A percentile compares a stretch with the other conserved stretches of the same genome.
These are phyloP conservation scores for Nephrotoma flavescens DNA, from an alignment of 2,888 invertebrate species.

Conservation along the genomic window DNA sequence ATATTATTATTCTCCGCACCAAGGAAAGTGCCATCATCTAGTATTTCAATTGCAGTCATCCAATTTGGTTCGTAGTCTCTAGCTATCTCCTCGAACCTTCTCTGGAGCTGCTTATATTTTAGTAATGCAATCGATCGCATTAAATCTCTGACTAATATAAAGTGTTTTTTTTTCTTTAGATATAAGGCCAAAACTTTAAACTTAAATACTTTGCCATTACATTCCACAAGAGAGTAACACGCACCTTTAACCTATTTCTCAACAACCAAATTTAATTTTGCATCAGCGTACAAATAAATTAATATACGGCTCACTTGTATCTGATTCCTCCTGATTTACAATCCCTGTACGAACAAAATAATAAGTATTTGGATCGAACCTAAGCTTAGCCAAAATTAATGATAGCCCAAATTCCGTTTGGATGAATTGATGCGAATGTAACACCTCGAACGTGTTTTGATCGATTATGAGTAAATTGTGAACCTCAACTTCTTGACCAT, in stretches of 20 bases:
- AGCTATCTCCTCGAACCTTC: slow-evolving; percentile 93
- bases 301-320: slow-evolving; percentile 74
- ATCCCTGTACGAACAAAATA: slow-evolving; percentile 91
- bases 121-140: slow-evolving; percentile 92
- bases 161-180: slow-evolving; percentile 93
- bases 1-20: slow-evolving; percentile 94
- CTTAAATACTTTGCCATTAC: slow-evolving; percentile 94
- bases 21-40: slow-evolving; percentile 94
- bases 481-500: slow-evolving; percentile 76
- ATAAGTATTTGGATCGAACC: slow-evolving; percentile 83
- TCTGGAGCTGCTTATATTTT: slow-evolving; percentile 93
- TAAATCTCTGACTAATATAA: slow-evolving; percentile 91
- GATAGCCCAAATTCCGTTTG: slow-evolving; percentile 83
- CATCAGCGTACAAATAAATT: slow-evolving; percentile 80
- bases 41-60: slow-evolving; percentile 95
- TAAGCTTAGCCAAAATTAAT: slow-evolving; percentile 76
- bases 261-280: slow-evolving; percentile 68
- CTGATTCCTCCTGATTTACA: slow-evolving; percentile 89
- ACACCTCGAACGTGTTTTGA: slow-evolving; percentile 93
- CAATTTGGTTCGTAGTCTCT: slow-evolving; percentile 94
- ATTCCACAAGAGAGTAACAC: slow-evolving; percentile 82
- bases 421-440: slow-evolving; percentile 88
- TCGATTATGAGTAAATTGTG: slow-evolving; percentile 84
- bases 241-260: slow-evolving; percentile 97
- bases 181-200: slow-evolving; percentile 87